Conservation (phyloP, 2,888 invertebrate species). For the Cerastis leucographa region DNA sequence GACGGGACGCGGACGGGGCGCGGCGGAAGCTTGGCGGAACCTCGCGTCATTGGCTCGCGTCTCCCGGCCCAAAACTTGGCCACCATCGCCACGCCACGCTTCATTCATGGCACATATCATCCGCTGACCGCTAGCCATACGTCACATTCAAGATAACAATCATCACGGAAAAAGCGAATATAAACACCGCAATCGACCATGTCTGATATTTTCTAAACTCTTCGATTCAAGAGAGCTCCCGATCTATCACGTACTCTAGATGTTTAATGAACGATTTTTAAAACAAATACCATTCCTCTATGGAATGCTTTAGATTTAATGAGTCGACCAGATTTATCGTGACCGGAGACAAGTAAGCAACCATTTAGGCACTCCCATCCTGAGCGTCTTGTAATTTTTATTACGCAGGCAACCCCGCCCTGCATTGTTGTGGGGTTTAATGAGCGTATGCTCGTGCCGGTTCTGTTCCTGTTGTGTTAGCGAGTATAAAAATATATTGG, state of each 20-base stretch:
- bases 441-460: constrained; percentile 78
- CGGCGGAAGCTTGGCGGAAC: constrained; percentile 88
- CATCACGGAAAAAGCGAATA: constrained; percentile 41
- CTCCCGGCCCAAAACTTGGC: constrained; percentile 81
- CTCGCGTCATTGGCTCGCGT: constrained; percentile 87
- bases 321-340: constrained; percentile 72
- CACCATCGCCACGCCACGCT: constrained; percentile 74
- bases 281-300: constrained; percentile 49
- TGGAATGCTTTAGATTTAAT: constrained; percentile 61
- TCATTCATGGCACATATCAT: constrained; percentile 81
- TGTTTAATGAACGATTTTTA: constrained; percentile 27
- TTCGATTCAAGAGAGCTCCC: constrained; percentile 10
- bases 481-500: constrained; percentile 66
- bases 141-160: constrained; percentile 75
- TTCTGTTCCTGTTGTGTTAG: constrained; percentile 71
- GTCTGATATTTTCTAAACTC: constrained; percentile 10
- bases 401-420: constrained; percentile 85
- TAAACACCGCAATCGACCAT: constrained; percentile 10
- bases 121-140: constrained; percentile 71
- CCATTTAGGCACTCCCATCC: constrained; percentile 88
- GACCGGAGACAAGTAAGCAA: constrained; percentile 77
- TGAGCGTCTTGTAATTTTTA: constrained; percentile 87
- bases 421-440: constrained; percentile 87
- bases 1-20: constrained; percentile 79
- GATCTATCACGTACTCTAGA: constrained; percentile 5